Base-by-base conservation (phyloP, 2,888 invertebrate species). In the Urechis unicinctus region DNA sequence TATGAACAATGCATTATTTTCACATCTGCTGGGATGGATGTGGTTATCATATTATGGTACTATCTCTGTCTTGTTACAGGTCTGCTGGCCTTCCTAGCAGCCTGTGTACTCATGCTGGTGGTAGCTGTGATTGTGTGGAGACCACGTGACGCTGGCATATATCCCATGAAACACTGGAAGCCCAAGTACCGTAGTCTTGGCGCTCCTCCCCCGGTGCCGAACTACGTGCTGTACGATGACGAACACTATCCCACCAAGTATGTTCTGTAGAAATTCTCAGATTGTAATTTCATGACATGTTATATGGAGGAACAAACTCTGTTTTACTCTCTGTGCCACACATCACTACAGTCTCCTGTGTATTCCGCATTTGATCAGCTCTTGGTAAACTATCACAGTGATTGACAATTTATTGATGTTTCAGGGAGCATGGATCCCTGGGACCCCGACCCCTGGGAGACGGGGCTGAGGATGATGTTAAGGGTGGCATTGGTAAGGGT, bases 121-220 rank as follows among this genome's bases (percentile, higher is more conserved):
- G 62, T 74, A 3, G 72, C 72, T 0, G 69, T 75, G 5, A 65
- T 75, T 50, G 72, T 75, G 28, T 74, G 74, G 74, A 54, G 68
- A 45, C 75, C 74, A 13, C 62, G 61, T 9, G 66, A 74, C 59
- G 70, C 75, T 43, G 69, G 71, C 26, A 68, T 75, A 52, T 69
- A 74, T 61, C 75, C 75, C 49, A 70, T 75, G 70, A 70, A 72
- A 50, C 73, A 74, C 62, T 75, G 75, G 75, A 70, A 70, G 53
- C 75, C 75, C 4, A 61, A 64, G 44, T 73, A 72, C 55, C 61
- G 75, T 28, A 71, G 69, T 50, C 65, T 75, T 0, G 75, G 74
- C 1, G 65, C 66, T 22, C 72, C 75, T 48, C 72, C 72, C 17
- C 65, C 68, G 1, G 68, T 73, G 9, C 72, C 74, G 1, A 60